A percentile compares a stretch with the other conserved stretches of the same genome.
Conservation (phyloP, 2,797 vertebrate species). For the Oreochromis mossambicus region DNA sequence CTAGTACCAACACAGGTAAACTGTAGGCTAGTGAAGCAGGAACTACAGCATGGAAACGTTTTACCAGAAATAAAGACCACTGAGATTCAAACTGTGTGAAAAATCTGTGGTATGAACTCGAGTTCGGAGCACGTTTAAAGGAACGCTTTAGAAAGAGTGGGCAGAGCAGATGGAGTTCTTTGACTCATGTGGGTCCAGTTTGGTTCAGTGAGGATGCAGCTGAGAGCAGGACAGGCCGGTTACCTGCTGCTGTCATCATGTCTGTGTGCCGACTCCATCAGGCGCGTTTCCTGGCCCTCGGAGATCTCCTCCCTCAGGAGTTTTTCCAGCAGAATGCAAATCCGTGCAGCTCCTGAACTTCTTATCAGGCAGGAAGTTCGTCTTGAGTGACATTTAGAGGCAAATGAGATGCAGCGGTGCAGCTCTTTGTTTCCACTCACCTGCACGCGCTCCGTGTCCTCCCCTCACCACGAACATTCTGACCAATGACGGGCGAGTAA, state of each 20-base stretch:
- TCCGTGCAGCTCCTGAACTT: neutral
- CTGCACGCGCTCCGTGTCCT: neutral
- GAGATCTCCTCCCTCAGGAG: neutral
- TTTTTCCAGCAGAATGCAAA: neutral
- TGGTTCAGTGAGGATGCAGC: neutral
- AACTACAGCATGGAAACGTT: neutral
- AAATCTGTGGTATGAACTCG: neutral
- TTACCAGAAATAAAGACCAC: neutral
- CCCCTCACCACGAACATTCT: neutral
- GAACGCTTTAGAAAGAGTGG: neutral
- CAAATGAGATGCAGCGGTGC: slow-evolving; percentile 17
- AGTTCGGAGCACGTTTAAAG: neutral
- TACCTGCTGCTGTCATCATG: neutral
- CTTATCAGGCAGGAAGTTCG: slow-evolving; percentile 31
- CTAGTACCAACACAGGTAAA: neutral
- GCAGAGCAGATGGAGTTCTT: neutral
- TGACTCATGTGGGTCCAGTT: neutral
- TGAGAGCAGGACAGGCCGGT: neutral
- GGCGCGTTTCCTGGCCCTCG: neutral
- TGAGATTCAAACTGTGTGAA: neutral
- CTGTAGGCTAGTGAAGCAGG: neutral
- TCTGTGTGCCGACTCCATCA: neutral
- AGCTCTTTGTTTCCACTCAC: neutral
- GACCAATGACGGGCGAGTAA: neutral
- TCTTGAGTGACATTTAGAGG: slow-evolving; percentile 13